Evolutionary conservation across 2,113 vertebrate genomes (phyloP), one percentile per base, ranked within the genome.

Genomic region (Trinectes maculatus): DNA sequence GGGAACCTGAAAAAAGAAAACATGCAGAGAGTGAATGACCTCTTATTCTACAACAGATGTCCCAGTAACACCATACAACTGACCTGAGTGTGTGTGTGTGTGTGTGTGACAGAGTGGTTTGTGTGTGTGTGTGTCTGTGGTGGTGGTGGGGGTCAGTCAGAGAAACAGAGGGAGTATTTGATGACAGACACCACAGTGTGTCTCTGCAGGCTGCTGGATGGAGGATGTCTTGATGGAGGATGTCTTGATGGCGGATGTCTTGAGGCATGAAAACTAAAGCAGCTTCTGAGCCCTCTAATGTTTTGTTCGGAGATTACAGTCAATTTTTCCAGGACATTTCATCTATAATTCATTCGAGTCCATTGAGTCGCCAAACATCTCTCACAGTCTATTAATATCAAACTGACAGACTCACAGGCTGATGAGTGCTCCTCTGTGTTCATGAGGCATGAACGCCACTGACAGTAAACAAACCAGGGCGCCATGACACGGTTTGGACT

Each of bases 261-360:
- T 34, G 24, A 13, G 29, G 56, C 74, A 46, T 25, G 52, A 19
- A 60, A 40, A 40, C 42, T 52, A 21, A 36, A 36, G 36, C 40
- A 34, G 47, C 53, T 28, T 31, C 42, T 8, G 2, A 58, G 70
- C 37, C 55, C 71, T 73, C 57, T 55, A 24, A 46, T 71, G 65
- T 66, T 79, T 67, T 63, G 61, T 74, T 63, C 65, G 53, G 55
- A 83, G 61, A 74, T 73, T 63, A 63, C 24, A 72, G 29, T 19
- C 26, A 40, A 51, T 56, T 64, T 83, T 80, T 82, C 58, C 62
- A 54, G 68, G 55, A 74, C 59, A 59, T 47, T 43, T 81, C 62
- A 82, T 86, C 43, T 72, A 81, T 85, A 79, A 85, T 83, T 86
- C 56, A 84, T 82, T 53, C 25, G n/a, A 24, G 22, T 61, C 36